Percentiles rank a stretch among this genome's conserved stretches.
These are phyloP conservation scores for Trichomalopsis sarcophagae DNA, from an alignment of 1,140 invertebrate species.

Conservation along the genomic window DNA sequence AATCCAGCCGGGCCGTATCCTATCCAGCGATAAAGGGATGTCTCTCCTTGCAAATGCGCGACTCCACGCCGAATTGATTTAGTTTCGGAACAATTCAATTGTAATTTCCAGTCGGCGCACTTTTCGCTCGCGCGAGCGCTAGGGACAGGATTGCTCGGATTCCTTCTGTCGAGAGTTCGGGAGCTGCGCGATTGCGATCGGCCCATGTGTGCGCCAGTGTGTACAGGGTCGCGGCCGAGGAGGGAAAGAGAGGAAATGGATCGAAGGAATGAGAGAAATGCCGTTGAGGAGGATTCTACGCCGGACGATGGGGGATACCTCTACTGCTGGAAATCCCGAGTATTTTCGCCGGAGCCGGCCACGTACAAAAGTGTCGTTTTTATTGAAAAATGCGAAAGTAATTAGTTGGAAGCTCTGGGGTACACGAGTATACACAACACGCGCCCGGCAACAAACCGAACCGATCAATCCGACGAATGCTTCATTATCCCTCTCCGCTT, in stretches of 20 bases:
- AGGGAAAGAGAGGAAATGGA: constrained; percentile 29
- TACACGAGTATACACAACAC: not conserved
- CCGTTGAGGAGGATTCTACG: not conserved
- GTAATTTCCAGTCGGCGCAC: constrained; percentile 49
- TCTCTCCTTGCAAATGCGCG: not conserved
- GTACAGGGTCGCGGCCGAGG: not conserved
- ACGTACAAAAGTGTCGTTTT: not conserved
- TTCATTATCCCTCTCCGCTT: not conserved
- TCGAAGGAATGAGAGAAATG: constrained; percentile 44
- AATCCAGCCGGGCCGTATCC: constrained; percentile 2
- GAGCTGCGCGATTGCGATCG: constrained; percentile 33
- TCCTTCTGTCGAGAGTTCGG: constrained; percentile 32
- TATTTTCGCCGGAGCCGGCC: not conserved
- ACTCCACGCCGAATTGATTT: constrained; percentile 42
- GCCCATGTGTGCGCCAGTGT: not conserved
- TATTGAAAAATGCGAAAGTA: not conserved
- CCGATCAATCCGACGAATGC: not conserved
- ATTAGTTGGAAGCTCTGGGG: not conserved
- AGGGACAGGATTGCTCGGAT: constrained; percentile 31
- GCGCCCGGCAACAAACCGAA: not conserved
- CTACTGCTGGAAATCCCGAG: not conserved
- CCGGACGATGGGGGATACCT: not conserved
- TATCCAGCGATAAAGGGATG: constrained; percentile 1
- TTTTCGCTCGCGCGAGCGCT: not conserved
- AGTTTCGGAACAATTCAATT: constrained; percentile 54